Evolutionary conservation across 2,113 vertebrate genomes (phyloP).

Genomic region (Oenanthe oenanthe): DNA sequence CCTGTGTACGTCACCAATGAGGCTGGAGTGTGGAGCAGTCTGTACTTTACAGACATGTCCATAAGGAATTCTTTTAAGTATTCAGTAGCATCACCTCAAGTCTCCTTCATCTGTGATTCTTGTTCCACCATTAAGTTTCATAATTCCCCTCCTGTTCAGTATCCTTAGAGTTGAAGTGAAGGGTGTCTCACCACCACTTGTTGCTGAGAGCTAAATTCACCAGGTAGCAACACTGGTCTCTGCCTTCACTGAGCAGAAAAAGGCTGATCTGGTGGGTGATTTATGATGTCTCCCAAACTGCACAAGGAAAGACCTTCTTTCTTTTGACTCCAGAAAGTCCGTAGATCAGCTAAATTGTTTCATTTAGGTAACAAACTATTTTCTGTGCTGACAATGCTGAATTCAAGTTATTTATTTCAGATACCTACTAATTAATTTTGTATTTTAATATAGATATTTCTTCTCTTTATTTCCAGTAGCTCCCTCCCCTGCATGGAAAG

Average conservation of each 20-base stretch:
- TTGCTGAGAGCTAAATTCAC: not conserved
- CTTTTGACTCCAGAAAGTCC: not conserved
- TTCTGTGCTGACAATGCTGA: not conserved
- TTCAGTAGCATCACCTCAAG: not conserved
- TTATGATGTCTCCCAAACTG: not conserved
- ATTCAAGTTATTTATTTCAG: not conserved
- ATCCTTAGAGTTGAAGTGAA: not conserved
- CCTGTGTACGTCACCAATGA: not conserved
- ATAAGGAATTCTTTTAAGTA: not conserved
- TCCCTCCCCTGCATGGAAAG: rapidly evolving
- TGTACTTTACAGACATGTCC: not conserved
- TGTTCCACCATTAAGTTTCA: not conserved
- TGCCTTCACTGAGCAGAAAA: not conserved
- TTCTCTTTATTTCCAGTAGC: not conserved
- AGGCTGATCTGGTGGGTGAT: not conserved
- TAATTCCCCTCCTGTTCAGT: not conserved
- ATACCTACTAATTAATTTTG: not conserved
- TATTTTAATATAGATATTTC: not conserved
- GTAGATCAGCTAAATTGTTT: not conserved
- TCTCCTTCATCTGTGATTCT: not conserved
- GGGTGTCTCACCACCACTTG: not conserved
- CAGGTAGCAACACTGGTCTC: not conserved
- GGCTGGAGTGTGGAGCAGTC: not conserved
- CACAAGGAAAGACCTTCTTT: not conserved
- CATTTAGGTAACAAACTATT: not conserved